Conservation (phyloP, 2,113 vertebrate species). For the Percina caprodes region DNA sequence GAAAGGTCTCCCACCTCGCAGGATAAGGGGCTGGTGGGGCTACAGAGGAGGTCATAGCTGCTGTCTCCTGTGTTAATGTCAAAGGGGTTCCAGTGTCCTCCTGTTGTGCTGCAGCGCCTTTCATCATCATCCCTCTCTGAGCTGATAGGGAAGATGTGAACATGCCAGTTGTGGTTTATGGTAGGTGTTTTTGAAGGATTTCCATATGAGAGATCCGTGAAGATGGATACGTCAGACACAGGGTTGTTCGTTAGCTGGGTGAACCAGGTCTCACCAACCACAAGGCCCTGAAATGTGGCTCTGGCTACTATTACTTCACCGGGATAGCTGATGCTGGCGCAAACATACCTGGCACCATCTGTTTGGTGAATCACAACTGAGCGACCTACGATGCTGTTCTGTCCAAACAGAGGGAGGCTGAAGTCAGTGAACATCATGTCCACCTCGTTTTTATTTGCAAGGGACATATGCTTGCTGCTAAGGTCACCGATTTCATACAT, state of each 20-base stretch:
- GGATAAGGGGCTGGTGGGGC: slow-evolving; percentile 70
- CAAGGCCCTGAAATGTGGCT: slow-evolving; percentile 77
- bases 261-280: slow-evolving; percentile 83
- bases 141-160: slow-evolving; percentile 83
- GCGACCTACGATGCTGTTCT: slow-evolving; percentile 85
- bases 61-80: slow-evolving; percentile 58
- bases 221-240: slow-evolving; percentile 85
- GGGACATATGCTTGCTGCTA: slow-evolving; percentile 79
- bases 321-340: slow-evolving; percentile 80
- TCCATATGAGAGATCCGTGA: slow-evolving; percentile 80
- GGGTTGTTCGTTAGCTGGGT: slow-evolving; percentile 78
- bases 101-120: slow-evolving; percentile 73
- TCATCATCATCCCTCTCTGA: slow-evolving; percentile 79
- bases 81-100: slow-evolving; percentile 85
- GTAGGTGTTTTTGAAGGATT: slow-evolving; percentile 60
- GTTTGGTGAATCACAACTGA: slow-evolving; percentile 83
- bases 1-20: slow-evolving; percentile 86
- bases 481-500: slow-evolving; percentile 85
- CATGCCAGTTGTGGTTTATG: slow-evolving; percentile 84
- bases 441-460: slow-evolving; percentile 41
- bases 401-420: slow-evolving; percentile 86
- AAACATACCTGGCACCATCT: slow-evolving; percentile 70
- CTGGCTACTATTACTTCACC: slow-evolving; percentile 74
- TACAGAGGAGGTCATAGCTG: slow-evolving; percentile 78
- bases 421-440: slow-evolving; percentile 74